Conservation (phyloP, 2,888 invertebrate genomes). For the Carterocephalus palaemon region DNA sequence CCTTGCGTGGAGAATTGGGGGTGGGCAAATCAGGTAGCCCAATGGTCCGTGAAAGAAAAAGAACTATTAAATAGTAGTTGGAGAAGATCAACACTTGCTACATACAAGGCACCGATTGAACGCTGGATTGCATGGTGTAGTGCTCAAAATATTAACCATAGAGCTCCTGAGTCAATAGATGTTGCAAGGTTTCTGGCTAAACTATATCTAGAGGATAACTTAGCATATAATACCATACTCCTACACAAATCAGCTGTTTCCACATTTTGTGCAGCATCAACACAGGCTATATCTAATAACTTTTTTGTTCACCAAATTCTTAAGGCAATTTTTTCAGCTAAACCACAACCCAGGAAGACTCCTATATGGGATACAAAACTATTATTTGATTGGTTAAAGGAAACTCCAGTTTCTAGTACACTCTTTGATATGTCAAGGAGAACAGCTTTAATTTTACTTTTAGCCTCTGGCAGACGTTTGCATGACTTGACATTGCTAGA, state of each 20-base stretch:
- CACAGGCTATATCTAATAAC: background rate
- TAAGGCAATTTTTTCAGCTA: slow-evolving; percentile 13
- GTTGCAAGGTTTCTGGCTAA: slow-evolving; percentile 19
- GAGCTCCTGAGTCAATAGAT: slow-evolving; percentile 9
- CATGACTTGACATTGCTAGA: slow-evolving; percentile 24
- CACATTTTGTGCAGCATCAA: slow-evolving; percentile 19
- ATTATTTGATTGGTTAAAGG: too few relatives aligned
- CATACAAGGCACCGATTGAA: slow-evolving; percentile 9
- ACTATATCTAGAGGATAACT: slow-evolving; percentile 11
- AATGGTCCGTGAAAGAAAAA: slow-evolving; percentile 23
- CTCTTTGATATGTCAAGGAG: slow-evolving; percentile 9
- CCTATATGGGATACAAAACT: slow-evolving; percentile 19
- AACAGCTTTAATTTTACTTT: slow-evolving; percentile 16
- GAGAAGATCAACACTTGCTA: slow-evolving; percentile 21
- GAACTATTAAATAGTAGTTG: slow-evolving; percentile 22
- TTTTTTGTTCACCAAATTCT: slow-evolving; percentile 20
- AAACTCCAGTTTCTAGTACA: too few relatives aligned
- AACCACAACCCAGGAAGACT: slow-evolving; percentile 5
- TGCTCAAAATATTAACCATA: background rate
- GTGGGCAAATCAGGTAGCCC: slow-evolving; percentile 22
- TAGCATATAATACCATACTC: slow-evolving; percentile 24
- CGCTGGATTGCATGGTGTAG: slow-evolving; percentile 24
- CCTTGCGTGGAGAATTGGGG: slow-evolving; percentile 28
- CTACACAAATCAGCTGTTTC: slow-evolving; percentile 26
- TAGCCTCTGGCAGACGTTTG: slow-evolving; percentile 20